Evolutionary conservation across 2,888 invertebrate genomes (phyloP), one percentile per base, ranked within the genome.

Genomic region (Iphiclides podalirius): DNA sequence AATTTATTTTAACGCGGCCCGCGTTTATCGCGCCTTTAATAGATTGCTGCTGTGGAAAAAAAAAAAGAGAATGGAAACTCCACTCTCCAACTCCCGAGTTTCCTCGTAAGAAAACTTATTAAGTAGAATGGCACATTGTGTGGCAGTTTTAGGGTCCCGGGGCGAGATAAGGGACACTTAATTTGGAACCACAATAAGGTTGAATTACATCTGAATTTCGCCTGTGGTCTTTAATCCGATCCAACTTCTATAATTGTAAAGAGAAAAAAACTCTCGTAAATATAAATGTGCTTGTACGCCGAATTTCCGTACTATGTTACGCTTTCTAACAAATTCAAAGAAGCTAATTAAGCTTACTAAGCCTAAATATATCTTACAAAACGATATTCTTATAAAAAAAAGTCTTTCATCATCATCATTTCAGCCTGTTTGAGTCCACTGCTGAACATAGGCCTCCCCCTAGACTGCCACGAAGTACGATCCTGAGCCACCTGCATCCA

Each of bases 1-100:
- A 86, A 87, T 87, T 87, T 84, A 86, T 84, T 83, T 77, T 78
- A 81, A 75, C 80, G 72, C 73, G 67, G 63, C 70, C 58, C 75
- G 73, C 79, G 78, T 81, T 83, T 86, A 85, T 83, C 82, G 80
- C 67, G 52, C 67, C 73, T 72, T 70, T 81, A 79, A 84, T 81
- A 81, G 81, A 85, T 86, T 79, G 78, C 78, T 67, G 65, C 70
- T 70, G 49, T 61, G 70, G 70, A 6, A 75, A 77, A 12, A 31
- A 78, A 72, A 74, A 75, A 76, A 75, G 72, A 70, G 69, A 73
- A 77, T 69, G 67, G 61, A 66, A 31, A 69, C 68, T 66, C 56
- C 53, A 54, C 52, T 54, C 46, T 50, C 15, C 14, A 4, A 15
- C 16, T 31, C 53, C 54, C 37, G 34, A 33, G 35, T 38, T 49